Evolutionary conservation across 1,140 invertebrate species (phyloP).

Genomic region (Aphelinus certus): DNA sequence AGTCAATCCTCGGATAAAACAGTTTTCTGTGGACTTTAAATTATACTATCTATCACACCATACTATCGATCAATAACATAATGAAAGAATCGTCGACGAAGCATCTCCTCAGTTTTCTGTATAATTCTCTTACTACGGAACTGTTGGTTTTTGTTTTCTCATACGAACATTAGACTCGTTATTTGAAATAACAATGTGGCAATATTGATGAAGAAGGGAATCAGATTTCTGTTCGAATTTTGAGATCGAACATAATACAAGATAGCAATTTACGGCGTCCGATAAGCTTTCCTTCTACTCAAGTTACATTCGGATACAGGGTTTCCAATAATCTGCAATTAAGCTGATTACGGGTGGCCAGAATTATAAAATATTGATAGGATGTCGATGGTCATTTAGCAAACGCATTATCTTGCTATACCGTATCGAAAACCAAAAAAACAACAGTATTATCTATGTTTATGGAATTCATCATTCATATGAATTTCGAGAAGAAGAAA

Average conservation of each 20-base stretch:
- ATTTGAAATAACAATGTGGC: background rate
- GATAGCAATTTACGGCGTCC: background rate
- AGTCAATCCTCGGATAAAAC: constrained; percentile 49
- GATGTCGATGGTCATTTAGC: too few species aligned
- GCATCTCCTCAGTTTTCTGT: too few species aligned
- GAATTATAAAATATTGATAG: too few species aligned
- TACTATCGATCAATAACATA: constrained; percentile 50
- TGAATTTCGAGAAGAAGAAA: background rate
- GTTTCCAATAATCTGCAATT: constrained; percentile 14
- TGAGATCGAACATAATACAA: constrained; percentile 1
- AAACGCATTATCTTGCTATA: too few species aligned
- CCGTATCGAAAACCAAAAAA: too few species aligned
- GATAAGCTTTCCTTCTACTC: background rate
- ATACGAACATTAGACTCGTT: too few species aligned
- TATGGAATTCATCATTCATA: background rate
- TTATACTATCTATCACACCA: background rate
- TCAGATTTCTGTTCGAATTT: constrained; percentile 15
- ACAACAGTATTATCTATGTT: too few species aligned
- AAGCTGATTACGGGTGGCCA: constrained; percentile 9
- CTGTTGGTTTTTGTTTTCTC: too few species aligned
- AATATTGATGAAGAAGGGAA: background rate
- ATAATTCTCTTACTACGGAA: too few species aligned
- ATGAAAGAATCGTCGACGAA: too few species aligned
- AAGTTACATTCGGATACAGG: background rate
- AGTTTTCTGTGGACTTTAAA: constrained; percentile 41